Evolutionary conservation across 2,888 invertebrate species (phyloP).

Genomic region (Cylloceria caligata): DNA sequence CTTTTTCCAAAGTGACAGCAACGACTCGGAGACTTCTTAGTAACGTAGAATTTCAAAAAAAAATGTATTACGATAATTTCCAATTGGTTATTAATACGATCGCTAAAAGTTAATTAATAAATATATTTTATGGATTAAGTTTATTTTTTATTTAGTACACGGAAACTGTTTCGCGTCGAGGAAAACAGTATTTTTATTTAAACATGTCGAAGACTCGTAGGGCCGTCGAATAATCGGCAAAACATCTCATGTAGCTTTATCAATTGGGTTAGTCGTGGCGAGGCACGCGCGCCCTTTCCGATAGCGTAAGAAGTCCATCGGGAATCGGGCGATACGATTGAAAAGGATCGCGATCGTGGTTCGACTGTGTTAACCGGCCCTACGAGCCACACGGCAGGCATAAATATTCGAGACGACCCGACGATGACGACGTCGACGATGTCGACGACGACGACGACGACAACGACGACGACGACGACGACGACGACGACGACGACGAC

Average conservation of each 20-base stretch:
- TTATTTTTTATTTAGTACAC: too few relatives aligned
- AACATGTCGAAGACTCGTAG: not conserved
- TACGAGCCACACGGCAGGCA: constrained; percentile 80
- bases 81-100: not conserved
- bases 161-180: too few relatives aligned
- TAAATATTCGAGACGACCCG: constrained; percentile 79
- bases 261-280: constrained; percentile 39
- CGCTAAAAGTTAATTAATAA: not conserved
- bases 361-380: constrained; percentile 31
- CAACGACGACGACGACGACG: constrained; percentile 56
- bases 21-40: not conserved
- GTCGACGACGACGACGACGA: constrained; percentile 47
- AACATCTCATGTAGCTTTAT: constrained; percentile 24
- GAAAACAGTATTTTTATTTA: not conserved
- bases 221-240: not conserved
- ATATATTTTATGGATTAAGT: too few relatives aligned
- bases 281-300: constrained; percentile 55
- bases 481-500: constrained; percentile 54
- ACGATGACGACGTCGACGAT: constrained; percentile 51
- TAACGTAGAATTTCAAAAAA: not conserved
- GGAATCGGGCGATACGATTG: constrained; percentile 65
- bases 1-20: not conserved
- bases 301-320: constrained; percentile 59
- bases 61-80: not conserved
- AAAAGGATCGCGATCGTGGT: constrained; percentile 72